phyloP scores from a whole-genome alignment of 2,888 invertebrate genomes.

The Andrena bicolor region DNA sequence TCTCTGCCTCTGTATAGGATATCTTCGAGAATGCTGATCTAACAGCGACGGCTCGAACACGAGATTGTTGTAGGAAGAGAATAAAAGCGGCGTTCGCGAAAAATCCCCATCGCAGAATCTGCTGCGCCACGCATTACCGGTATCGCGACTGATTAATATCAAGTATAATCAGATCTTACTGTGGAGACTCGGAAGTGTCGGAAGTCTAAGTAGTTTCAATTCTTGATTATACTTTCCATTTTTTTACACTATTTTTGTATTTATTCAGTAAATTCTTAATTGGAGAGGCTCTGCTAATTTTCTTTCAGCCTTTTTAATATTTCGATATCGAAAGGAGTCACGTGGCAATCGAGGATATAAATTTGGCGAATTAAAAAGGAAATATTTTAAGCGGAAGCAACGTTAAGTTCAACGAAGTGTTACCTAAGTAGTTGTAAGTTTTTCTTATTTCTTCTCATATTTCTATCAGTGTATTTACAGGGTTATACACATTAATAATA shows the following conservation, averaged over 20 bases:
- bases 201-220: no score
- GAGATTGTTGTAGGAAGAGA: constrained; percentile 41
- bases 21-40: constrained; percentile 53
- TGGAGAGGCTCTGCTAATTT: background rate
- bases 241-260: background rate
- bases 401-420: no score
- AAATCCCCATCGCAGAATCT: constrained; percentile 2
- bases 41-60: background rate
- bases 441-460: no score
- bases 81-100: constrained; percentile 4
- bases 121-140: background rate
- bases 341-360: background rate
- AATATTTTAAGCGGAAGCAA: no score
- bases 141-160: background rate
- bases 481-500: no score
- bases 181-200: no score
- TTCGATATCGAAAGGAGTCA: background rate
- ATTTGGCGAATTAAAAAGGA: background rate
- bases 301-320: background rate
- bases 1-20: constrained; percentile 30
- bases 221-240: no score
- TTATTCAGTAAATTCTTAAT: background rate
- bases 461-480: no score
- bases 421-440: no score
- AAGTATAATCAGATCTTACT: background rate